These are phyloP conservation scores for Sarcophaga variegata DNA, from an alignment of 2,888 invertebrate genomes.

Conservation along the genomic window DNA sequence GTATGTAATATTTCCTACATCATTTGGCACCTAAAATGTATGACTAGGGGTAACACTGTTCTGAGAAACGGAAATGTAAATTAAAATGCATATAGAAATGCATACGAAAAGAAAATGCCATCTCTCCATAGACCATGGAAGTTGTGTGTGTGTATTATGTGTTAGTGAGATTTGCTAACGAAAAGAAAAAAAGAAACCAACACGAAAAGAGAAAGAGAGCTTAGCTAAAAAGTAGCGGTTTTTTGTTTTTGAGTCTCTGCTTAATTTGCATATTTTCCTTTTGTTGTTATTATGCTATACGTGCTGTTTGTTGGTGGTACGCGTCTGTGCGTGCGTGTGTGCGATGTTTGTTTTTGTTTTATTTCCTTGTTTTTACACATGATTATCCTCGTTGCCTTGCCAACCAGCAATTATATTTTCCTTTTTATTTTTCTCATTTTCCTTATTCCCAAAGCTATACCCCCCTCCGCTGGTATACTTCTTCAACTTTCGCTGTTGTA, in stretches of 20 bases:
- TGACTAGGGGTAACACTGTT: too few species aligned
- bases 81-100: constrained; percentile 24
- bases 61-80: constrained; percentile 27
- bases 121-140: too few species aligned
- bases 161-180: background rate
- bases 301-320: constrained; percentile 12
- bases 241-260: constrained; percentile 29
- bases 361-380: constrained; percentile 68
- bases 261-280: constrained; percentile 52
- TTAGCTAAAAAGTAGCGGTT: constrained; percentile 51
- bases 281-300: constrained; percentile 40
- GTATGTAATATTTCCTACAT: too few species aligned
- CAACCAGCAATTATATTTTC: constrained; percentile 50
- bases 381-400: constrained; percentile 68
- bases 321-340: background rate
- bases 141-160: background rate
- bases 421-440: constrained; percentile 27
- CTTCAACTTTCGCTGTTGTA: background rate
- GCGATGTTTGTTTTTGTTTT: constrained; percentile 57
- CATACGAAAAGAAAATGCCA: background rate
- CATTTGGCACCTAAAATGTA: too few species aligned
- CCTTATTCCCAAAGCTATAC: background rate
- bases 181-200: constrained; percentile 1
- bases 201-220: background rate
- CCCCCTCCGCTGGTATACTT: background rate